Conservation (phyloP, 2,113 vertebrate genomes). For the Acinonyx jubatus region DNA sequence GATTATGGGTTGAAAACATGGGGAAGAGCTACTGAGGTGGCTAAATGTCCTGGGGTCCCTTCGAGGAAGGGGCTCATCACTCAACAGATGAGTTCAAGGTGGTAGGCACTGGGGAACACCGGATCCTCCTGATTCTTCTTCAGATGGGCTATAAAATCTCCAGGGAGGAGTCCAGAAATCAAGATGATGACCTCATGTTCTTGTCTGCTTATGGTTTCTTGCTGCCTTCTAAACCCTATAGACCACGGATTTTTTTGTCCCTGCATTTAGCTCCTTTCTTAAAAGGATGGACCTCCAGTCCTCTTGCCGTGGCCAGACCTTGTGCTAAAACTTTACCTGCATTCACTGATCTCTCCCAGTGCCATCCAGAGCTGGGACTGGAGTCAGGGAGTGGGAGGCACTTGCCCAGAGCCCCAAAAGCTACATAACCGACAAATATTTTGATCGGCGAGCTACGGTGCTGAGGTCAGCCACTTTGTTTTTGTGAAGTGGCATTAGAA, state of each 20-base stretch:
- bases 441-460: neutral
- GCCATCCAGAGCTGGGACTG: neutral
- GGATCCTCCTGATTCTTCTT: neutral
- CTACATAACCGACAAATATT: neutral
- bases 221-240: neutral
- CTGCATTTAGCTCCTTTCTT: neutral
- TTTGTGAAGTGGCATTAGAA: neutral
- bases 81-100: no score
- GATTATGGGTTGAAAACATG: neutral
- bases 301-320: fast-evolving
- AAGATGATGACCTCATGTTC: neutral
- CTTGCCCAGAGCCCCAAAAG: neutral
- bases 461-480: neutral
- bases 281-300: neutral
- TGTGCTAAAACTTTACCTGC: neutral
- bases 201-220: neutral
- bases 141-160: neutral
- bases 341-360: neutral
- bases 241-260: neutral
- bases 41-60: neutral
- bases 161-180: neutral
- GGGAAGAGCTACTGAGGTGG: neutral
- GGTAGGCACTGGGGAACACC: fast-evolving
- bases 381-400: neutral
- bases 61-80: neutral